Evolutionary conservation across 2,797 vertebrate species (phyloP).

Genomic region (Geotrypetes seraphini): DNA sequence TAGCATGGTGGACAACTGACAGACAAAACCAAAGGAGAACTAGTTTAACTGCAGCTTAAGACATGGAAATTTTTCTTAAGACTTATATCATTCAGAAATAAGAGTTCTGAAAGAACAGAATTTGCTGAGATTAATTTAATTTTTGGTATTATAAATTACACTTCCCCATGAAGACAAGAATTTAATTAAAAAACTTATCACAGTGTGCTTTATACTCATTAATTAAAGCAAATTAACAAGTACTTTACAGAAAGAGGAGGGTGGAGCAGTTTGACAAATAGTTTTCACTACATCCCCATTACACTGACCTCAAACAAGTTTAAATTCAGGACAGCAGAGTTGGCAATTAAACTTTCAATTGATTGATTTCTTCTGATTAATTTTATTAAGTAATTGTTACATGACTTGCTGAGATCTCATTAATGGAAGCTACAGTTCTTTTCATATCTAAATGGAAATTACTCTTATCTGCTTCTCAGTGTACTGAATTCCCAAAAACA

Average conservation of each 20-base stretch:
- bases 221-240: conserved; percentile 29
- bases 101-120: background rate
- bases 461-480: too few relatives aligned
- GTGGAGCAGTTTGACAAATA: conserved; percentile 22
- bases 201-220: conserved; percentile 25
- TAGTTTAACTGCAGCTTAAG: accelerated
- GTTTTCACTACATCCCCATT: conserved; percentile 18
- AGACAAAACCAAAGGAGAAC: too few relatives aligned
- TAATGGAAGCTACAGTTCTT: conserved; percentile 28
- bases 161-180: conserved; percentile 16
- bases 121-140: conserved; percentile 4
- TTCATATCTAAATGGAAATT: too few relatives aligned
- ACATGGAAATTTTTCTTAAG: background rate
- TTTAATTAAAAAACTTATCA: conserved; percentile 46
- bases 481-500: too few relatives aligned
- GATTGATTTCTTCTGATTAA: conserved; percentile 54
- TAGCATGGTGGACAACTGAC: too few relatives aligned
- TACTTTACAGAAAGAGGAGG: conserved; percentile 25
- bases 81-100: background rate
- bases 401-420: conserved; percentile 35
- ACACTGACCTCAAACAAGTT: conserved; percentile 37
- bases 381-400: conserved; percentile 39
- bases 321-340: conserved; percentile 21
- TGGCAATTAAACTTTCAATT: conserved; percentile 48
- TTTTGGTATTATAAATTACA: conserved; percentile 28